Evolutionary conservation across 2,888 invertebrate species (phyloP).

Genomic region (Phasia obesa): DNA sequence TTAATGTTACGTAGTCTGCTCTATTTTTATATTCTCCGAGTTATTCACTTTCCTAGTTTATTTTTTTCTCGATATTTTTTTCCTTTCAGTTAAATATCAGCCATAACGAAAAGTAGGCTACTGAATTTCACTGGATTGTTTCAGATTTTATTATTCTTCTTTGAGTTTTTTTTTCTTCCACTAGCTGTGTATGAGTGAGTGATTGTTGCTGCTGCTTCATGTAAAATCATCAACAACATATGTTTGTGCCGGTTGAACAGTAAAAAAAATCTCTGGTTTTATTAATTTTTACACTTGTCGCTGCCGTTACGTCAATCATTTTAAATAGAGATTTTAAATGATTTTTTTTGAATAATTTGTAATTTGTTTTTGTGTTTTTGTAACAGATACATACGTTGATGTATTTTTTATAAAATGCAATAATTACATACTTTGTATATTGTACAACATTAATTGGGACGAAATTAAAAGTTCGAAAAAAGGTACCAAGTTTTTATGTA

Average conservation of each 20-base stretch:
- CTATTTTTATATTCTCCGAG: conserved; percentile 16
- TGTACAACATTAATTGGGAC: too few species aligned
- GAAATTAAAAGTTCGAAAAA: too few species aligned
- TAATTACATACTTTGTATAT: too few species aligned
- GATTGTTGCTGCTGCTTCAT: conserved; percentile 36
- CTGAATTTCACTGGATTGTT: conserved; percentile 67
- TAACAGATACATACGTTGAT: too few species aligned
- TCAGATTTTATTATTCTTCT: conserved; percentile 17
- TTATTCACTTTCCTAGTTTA: conserved; percentile 40
- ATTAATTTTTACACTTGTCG: conserved; percentile 52
- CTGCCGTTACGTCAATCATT: conserved; percentile 46
- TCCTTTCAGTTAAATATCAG: conserved; percentile 53
- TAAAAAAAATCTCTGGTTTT: conserved; percentile 26
- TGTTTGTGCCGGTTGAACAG: conserved; percentile 52
- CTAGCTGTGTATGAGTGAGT: conserved; percentile 11
- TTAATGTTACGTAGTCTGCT: neutral
- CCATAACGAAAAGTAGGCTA: conserved; percentile 68
- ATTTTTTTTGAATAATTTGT: conserved; percentile 4
- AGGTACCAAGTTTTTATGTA: too few species aligned
- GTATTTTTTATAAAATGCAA: neutral
- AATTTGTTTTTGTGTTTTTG: neutral
- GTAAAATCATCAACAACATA: conserved; percentile 53
- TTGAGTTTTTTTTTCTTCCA: conserved; percentile 20
- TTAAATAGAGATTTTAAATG: conserved; percentile 28
- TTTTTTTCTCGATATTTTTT: conserved; percentile 13